Percentiles rank a stretch among this genome's conserved stretches.
Evolutionary conservation across 1,140 invertebrate genomes (phyloP).

Genomic region (Solen grandis): DNA sequence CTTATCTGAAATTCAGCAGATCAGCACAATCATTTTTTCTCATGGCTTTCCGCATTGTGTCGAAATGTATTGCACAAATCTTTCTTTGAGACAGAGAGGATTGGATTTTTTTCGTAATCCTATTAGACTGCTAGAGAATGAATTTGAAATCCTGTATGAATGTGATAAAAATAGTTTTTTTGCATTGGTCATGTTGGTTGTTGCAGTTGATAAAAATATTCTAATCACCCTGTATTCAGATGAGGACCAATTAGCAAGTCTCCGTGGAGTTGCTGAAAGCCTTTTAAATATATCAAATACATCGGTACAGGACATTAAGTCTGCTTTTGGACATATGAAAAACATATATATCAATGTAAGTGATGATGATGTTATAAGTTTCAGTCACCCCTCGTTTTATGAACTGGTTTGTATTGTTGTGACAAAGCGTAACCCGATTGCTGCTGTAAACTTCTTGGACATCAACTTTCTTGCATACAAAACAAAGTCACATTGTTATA

Average conservation of each 20-base stretch:
- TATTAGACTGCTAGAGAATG: background rate
- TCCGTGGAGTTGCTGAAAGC: background rate
- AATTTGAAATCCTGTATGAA: background rate
- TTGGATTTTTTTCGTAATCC: background rate
- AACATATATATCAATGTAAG: background rate
- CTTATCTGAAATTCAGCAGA: background rate
- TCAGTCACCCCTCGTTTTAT: background rate
- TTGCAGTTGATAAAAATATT: background rate
- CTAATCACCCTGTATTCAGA: background rate
- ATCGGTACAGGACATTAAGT: background rate
- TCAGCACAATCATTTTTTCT: background rate
- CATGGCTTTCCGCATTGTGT: slow-evolving; percentile 10
- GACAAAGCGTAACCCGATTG: background rate
- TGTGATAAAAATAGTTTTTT: background rate
- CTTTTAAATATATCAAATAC: background rate
- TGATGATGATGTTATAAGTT: background rate
- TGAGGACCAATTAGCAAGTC: background rate
- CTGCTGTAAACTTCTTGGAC: background rate
- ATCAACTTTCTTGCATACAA: background rate
- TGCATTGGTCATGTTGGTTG: background rate
- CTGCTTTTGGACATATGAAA: slow-evolving; percentile 1
- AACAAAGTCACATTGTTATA: background rate
- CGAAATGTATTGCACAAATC: slow-evolving; percentile 8
- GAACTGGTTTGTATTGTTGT: slow-evolving; percentile 1
- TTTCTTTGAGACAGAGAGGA: background rate